Evolutionary conservation across 2,888 invertebrate genomes (phyloP).

Genomic region (Eupsilia transversa): DNA sequence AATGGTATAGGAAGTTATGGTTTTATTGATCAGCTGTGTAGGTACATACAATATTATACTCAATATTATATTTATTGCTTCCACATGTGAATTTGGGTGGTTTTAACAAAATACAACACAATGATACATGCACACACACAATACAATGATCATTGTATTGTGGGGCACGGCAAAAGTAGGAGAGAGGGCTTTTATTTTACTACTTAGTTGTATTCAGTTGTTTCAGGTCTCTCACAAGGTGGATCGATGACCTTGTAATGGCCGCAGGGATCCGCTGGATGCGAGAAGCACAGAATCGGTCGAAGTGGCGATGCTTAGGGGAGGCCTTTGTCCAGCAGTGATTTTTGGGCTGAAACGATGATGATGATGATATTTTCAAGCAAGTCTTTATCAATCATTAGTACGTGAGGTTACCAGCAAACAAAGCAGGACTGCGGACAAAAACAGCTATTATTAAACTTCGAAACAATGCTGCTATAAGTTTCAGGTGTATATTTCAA

Average conservation of each 20-base stretch:
- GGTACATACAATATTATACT: no score
- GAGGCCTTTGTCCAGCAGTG: neutral
- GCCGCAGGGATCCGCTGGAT: no score
- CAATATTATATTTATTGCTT: no score
- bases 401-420: neutral
- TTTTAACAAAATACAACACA: no score
- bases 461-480: neutral
- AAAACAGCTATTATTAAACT: neutral
- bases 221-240: neutral
- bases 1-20: neutral
- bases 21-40: neutral
- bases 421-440: neutral
- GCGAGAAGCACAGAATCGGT: no score
- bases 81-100: no score
- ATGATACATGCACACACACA: no score
- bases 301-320: no score
- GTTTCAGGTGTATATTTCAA: constrained; percentile 12
- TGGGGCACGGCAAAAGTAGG: no score
- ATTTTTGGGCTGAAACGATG: neutral
- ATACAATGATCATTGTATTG: no score
- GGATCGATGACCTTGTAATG: neutral
- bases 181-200: no score
- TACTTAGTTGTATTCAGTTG: no score
- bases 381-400: neutral
- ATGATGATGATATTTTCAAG: neutral